A percentile compares a stretch with the other conserved stretches of the same genome.
Conservation (phyloP, 2,888 invertebrate species). For the Dryobota labecula region DNA sequence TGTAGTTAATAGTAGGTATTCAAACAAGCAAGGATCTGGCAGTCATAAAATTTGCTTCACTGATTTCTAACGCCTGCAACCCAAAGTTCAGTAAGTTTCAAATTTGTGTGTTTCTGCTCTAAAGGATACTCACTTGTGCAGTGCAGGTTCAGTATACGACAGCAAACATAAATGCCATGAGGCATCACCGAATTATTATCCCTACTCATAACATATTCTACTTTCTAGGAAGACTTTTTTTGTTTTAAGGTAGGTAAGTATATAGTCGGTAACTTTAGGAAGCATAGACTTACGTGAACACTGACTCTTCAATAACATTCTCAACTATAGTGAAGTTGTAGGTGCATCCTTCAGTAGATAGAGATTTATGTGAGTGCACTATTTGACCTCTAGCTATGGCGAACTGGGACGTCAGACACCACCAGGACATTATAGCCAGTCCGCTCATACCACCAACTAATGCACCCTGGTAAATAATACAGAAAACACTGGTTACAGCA, state of each 20-base stretch:
- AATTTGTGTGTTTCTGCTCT: not conserved
- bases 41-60: not conserved
- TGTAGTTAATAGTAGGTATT: not conserved
- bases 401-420: constrained; percentile 91
- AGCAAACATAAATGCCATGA: no score
- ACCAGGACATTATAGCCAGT: constrained; percentile 90
- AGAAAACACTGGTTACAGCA: not conserved
- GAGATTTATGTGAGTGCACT: constrained; percentile 92
- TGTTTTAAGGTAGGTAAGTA: not conserved
- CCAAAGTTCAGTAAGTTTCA: not conserved
- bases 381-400: constrained; percentile 91
- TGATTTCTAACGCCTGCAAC: not conserved
- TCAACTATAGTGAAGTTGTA: constrained; percentile 90
- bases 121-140: not conserved
- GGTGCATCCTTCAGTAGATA: constrained; percentile 91
- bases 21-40: not conserved
- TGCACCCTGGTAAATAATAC: constrained; percentile 85
- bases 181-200: not conserved
- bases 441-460: constrained; percentile 91
- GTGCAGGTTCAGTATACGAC: not conserved
- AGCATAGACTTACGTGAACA: constrained; percentile 58
- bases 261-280: not conserved
- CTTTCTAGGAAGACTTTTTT: not conserved
- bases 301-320: constrained; percentile 48
- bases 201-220: not conserved